Evolutionary conservation across 2,888 invertebrate genomes (phyloP).

Genomic region (Kuschelorhynchus macadamiae): DNA sequence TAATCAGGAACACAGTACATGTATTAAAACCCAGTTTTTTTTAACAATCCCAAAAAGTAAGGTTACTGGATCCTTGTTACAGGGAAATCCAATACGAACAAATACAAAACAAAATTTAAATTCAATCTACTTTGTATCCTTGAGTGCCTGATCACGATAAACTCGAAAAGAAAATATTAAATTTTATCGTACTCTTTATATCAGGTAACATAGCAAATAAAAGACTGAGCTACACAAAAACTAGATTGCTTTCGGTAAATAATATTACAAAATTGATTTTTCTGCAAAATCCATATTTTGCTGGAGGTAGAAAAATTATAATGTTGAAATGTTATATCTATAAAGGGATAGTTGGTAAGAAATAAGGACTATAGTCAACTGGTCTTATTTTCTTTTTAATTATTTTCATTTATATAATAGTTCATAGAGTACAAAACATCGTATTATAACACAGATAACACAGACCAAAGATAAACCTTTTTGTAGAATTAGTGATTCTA

Average conservation of each 20-base stretch:
- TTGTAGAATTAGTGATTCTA: too few relatives aligned
- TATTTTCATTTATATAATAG: neutral
- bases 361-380: slow-evolving; percentile 6
- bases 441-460: too few relatives aligned
- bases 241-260: slow-evolving; percentile 20
- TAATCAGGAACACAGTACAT: too few relatives aligned
- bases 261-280: slow-evolving; percentile 33
- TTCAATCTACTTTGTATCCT: slow-evolving; percentile 14
- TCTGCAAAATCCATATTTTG: slow-evolving; percentile 24
- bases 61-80: too few relatives aligned
- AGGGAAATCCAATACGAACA: neutral
- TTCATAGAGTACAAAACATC: too few relatives aligned
- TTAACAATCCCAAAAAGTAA: too few relatives aligned
- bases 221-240: slow-evolving; percentile 10
- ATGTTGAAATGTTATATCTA: slow-evolving; percentile 26
- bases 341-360: slow-evolving; percentile 4
- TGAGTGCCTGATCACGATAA: slow-evolving; percentile 19
- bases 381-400: slow-evolving; percentile 2
- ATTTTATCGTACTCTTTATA: slow-evolving; percentile 28
- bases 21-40: too few relatives aligned
- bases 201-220: slow-evolving; percentile 29
- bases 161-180: slow-evolving; percentile 29
- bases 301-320: slow-evolving; percentile 4
- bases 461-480: too few relatives aligned
- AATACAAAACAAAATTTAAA: slow-evolving; percentile 15